Conservation (phyloP, 2,113 vertebrate genomes). For the Gallinago undulata region DNA sequence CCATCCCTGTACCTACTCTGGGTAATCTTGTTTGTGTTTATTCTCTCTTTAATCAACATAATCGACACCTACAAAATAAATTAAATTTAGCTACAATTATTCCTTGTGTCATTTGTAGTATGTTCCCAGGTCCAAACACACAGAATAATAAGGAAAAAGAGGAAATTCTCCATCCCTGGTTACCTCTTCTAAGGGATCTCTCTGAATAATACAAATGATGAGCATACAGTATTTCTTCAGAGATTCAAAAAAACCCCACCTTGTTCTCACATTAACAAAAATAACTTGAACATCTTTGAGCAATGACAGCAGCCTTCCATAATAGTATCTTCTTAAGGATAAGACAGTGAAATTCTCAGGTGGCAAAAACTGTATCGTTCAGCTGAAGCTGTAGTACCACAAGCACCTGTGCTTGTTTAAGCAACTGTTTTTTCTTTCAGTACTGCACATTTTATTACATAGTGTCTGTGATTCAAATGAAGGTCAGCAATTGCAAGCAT, state of each 20-base stretch:
- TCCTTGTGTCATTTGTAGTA: not conserved
- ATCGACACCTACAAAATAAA: conserved; percentile 2
- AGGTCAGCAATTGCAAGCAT: conserved; percentile 53
- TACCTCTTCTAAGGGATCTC: not conserved
- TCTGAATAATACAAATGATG: not conserved
- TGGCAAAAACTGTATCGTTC: not conserved
- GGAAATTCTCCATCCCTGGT: not conserved
- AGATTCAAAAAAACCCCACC: not conserved
- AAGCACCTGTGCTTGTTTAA: not conserved
- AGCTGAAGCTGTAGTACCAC: not conserved
- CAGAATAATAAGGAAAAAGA: not conserved
- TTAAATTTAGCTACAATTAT: not conserved
- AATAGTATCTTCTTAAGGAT: not conserved
- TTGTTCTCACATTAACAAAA: not conserved
- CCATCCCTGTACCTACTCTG: not conserved
- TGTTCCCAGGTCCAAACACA: not conserved
- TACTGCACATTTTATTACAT: conserved; percentile 30
- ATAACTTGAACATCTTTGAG: not conserved
- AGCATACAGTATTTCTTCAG: not conserved
- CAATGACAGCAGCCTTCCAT: not conserved
- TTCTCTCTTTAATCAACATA: conserved; percentile 1
- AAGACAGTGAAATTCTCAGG: not conserved
- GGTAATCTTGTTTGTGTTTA: conserved; percentile 5
- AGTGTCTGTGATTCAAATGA: conserved; percentile 47
- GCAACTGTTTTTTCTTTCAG: not conserved